phyloP scores from a whole-genome alignment of 2,113 vertebrate genomes.

The Pardalotus punctatus region DNA sequence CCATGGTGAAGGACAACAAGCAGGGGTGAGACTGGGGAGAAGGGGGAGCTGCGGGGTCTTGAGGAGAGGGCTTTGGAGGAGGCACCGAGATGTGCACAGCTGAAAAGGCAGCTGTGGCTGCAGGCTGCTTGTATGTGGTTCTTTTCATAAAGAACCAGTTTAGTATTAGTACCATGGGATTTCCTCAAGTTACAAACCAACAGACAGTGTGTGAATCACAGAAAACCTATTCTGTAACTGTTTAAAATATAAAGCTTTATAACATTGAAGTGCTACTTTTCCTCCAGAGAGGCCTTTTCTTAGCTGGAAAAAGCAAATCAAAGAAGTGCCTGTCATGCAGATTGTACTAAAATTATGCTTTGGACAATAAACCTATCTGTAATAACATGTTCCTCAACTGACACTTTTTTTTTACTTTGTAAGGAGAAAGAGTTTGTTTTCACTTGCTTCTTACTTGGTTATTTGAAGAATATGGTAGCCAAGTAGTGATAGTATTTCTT shows the following conservation, averaged over 20 bases:
- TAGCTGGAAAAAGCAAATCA: background rate
- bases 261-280: background rate
- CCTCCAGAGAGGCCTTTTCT: background rate
- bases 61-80: background rate
- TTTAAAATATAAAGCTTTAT: background rate
- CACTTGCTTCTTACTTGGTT: background rate
- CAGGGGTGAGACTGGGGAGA: background rate
- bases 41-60: fast-evolving
- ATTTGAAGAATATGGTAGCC: background rate
- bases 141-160: background rate
- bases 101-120: background rate
- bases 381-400: background rate
- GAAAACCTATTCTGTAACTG: background rate
- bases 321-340: background rate
- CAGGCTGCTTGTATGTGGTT: background rate
- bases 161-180: background rate
- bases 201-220: background rate
- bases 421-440: background rate
- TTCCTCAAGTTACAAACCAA: background rate
- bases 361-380: background rate
- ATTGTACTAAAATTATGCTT: background rate
- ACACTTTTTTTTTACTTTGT: background rate
- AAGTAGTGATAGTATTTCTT: background rate
- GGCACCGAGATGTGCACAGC: fast-evolving
- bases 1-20: fast-evolving